phyloP scores from a whole-genome alignment of 2,888 invertebrate species.

The Lypha dubia region DNA sequence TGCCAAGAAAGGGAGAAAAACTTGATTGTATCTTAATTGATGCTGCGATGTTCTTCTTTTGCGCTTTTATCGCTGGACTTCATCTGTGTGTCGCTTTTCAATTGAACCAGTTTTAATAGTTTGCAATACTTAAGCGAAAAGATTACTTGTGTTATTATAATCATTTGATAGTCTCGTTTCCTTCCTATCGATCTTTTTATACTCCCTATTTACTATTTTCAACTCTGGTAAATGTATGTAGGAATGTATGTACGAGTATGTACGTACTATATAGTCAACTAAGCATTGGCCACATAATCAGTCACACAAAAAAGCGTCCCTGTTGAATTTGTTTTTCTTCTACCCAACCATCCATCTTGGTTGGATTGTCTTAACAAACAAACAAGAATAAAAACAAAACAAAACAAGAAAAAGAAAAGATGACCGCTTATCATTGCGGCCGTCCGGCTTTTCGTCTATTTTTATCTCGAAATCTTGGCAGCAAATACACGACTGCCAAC shows the following conservation, averaged over 20 bases:
- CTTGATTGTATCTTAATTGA: slow-evolving; percentile 70
- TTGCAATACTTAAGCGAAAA: slow-evolving; percentile 27
- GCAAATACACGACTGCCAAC: slow-evolving; percentile 62
- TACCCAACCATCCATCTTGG: slow-evolving; percentile 52
- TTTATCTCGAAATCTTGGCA: slow-evolving; percentile 64
- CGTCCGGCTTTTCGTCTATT: slow-evolving; percentile 65
- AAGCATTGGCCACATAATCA: not conserved
- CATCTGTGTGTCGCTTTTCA: slow-evolving; percentile 62
- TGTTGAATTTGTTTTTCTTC: slow-evolving; percentile 21
- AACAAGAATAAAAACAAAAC: too few species aligned
- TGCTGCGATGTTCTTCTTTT: slow-evolving; percentile 55
- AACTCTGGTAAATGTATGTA: too few species aligned
- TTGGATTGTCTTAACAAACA: slow-evolving; percentile 25
- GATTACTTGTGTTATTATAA: slow-evolving; percentile 52
- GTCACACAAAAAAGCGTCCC: not conserved
- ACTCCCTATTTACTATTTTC: not conserved
- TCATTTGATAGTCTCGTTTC: slow-evolving; percentile 66
- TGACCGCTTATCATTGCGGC: slow-evolving; percentile 47
- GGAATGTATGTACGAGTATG: too few species aligned
- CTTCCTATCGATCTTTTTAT: slow-evolving; percentile 67
- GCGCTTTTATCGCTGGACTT: slow-evolving; percentile 54
- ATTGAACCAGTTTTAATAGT: slow-evolving; percentile 66
- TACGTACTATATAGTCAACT: slow-evolving; percentile 3
- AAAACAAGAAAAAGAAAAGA: slow-evolving; percentile 24
- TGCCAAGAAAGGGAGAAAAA: slow-evolving; percentile 59